Base-by-base conservation (phyloP, 2,888 invertebrate species). In the Pseudococcus viburni region DNA sequence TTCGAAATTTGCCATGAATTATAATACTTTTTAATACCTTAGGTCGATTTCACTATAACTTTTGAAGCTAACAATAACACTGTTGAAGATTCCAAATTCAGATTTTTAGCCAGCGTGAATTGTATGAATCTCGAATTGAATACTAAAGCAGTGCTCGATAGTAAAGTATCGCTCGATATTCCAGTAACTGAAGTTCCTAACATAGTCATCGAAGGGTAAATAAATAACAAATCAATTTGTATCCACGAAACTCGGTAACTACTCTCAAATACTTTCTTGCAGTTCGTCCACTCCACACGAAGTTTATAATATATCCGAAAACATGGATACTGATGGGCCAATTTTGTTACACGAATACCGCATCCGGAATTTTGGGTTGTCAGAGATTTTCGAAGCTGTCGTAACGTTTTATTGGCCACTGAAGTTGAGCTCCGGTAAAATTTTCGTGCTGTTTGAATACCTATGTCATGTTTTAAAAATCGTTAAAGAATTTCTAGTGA, bases 81-180 rank as follows among this genome's bases (percentile, higher is more conserved):
- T 17, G 7, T 46, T 17, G 8, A 59, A 17, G 17, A n/a, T n/a
- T 17, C 9, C 59, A 59, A 12, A 59, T 59, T 59, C n/a, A 59
- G 0, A 17, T 59, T 59, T 59, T 5, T 92, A 90, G 42, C 59
- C 12, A 59, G 15, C 7, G 59, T 59, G 9, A 6, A 6, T n/a
- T 7, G 59, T 11, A 59, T 17, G 6, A n/a, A 59, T 59, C 6
- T 17, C 1, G 17, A 59, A 17, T 5, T 46, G 46, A 46, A 46
- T 46, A 6, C 8, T 1, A 46, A 5, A 3, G 9, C 46, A 46
- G 1, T 3, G 5, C 12, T 12, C 5, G 17, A 59, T 1, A 17
- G 15, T 3, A 5, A 59, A 17, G 8, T 2, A n/a, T 59, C 59
- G 17, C 2, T 17, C n/a, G 8, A n/a, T 59, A 59, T 59, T 59